phyloP scores from a whole-genome alignment of 1,140 invertebrate genomes.

The Microplitis demolitor region DNA sequence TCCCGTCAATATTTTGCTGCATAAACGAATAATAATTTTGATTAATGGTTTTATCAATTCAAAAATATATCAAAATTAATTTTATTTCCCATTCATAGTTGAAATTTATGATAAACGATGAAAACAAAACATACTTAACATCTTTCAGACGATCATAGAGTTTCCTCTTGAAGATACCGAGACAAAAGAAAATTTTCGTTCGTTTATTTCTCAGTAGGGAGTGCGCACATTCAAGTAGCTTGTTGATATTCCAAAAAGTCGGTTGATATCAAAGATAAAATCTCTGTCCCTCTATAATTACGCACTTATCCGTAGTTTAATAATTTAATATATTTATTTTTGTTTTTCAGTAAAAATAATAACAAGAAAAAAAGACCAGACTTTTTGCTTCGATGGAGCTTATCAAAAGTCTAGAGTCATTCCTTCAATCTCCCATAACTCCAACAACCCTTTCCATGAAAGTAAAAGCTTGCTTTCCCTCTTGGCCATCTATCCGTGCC shows the following conservation, averaged over 20 bases:
- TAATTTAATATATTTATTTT: slow-evolving; percentile 19
- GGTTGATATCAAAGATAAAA: slow-evolving; percentile 38
- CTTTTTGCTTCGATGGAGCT: slow-evolving; percentile 55
- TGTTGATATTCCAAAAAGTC: not conserved
- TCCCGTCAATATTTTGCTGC: too few species aligned
- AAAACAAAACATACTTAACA: too few species aligned
- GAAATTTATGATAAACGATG: too few species aligned
- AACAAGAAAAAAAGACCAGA: slow-evolving; percentile 50
- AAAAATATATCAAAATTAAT: too few species aligned
- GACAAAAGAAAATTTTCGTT: too few species aligned
- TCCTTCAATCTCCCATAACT: slow-evolving; percentile 16
- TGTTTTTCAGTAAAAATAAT: too few species aligned
- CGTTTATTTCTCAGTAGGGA: not conserved
- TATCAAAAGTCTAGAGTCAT: slow-evolving; percentile 26
- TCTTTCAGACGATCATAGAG: too few species aligned
- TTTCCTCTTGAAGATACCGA: too few species aligned
- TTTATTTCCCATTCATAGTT: too few species aligned
- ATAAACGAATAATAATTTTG: too few species aligned
- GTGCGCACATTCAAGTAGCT: not conserved
- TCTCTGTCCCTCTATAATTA: slow-evolving; percentile 58
- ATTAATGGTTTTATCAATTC: too few species aligned
- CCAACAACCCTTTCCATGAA: slow-evolving; percentile 12
- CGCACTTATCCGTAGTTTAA: slow-evolving; percentile 47
- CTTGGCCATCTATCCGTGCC: slow-evolving; percentile 15
- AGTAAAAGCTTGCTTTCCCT: not conserved